Percentiles rank a stretch among this genome's conserved stretches.
These are phyloP conservation scores for Apamea crenata DNA, from an alignment of 2,888 invertebrate species.

Conservation along the genomic window DNA sequence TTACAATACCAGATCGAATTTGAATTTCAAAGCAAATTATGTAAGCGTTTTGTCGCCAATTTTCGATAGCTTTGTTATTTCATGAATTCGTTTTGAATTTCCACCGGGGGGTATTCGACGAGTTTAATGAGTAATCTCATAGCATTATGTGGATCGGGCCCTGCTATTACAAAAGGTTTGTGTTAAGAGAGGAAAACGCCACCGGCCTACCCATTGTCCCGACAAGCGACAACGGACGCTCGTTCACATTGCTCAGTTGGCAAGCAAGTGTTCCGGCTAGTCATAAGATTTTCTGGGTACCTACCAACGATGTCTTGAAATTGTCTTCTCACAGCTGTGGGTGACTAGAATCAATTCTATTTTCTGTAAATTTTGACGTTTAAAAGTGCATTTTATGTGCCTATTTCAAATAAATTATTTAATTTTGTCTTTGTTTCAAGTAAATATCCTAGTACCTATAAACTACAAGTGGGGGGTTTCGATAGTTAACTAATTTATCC, in stretches of 20 bases:
- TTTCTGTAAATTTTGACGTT: too few relatives aligned
- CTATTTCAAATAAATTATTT: too few relatives aligned
- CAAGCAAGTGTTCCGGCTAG: conserved; percentile 20
- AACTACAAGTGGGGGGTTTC: neutral
- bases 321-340: neutral
- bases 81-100: conserved; percentile 48
- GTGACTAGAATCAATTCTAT: too few relatives aligned
- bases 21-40: conserved; percentile 38
- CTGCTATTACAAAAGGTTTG: conserved; percentile 77
- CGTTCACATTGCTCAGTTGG: conserved; percentile 64
- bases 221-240: conserved; percentile 64
- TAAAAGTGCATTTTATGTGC: too few relatives aligned
- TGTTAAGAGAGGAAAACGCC: conserved; percentile 73
- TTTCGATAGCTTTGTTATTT: conserved; percentile 50
- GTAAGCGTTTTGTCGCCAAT: conserved; percentile 27
- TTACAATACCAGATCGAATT: conserved; percentile 27
- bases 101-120: conserved; percentile 50
- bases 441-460: neutral
- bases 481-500: neutral
- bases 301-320: neutral
- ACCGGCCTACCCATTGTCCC: conserved; percentile 75
- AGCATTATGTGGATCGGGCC: conserved; percentile 71
- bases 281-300: neutral
- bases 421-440: neutral
- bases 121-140: conserved; percentile 79